Conservation (phyloP, 2,797 vertebrate species). For the Thalassophryne amazonica region DNA sequence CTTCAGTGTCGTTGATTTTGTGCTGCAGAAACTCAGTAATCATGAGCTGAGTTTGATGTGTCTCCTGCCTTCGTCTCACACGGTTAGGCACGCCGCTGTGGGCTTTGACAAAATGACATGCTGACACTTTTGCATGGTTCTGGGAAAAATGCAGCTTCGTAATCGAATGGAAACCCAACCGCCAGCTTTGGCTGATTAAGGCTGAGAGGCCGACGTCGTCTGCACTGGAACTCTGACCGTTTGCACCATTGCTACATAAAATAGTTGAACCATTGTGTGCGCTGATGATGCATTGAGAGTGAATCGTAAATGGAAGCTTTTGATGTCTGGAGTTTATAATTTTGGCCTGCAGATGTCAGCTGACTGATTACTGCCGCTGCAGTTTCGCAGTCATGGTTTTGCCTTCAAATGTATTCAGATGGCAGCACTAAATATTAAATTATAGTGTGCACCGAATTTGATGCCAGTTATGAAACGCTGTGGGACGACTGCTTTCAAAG, state of each 20-base stretch:
- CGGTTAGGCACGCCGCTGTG: background rate
- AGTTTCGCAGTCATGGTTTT: constrained; percentile 24
- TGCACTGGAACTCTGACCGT: constrained; percentile 11
- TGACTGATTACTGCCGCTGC: constrained; percentile 20
- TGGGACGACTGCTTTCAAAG: background rate
- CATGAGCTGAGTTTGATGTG: background rate
- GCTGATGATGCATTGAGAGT: constrained; percentile 23
- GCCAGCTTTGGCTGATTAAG: constrained; percentile 17
- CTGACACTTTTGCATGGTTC: constrained; percentile 18
- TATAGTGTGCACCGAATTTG: background rate
- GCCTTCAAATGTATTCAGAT: constrained; percentile 21
- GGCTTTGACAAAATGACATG: constrained; percentile 2
- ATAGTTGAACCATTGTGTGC: constrained; percentile 18
- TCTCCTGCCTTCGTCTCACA: background rate
- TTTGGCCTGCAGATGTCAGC: constrained; percentile 19
- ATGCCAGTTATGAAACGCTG: background rate
- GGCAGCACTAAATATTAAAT: constrained; percentile 25
- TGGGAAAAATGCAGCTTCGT: constrained; percentile 2
- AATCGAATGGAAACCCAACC: constrained; percentile 24
- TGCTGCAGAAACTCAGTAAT: background rate
- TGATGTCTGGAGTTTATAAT: constrained; percentile 44
- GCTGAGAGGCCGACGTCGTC: constrained; percentile 14
- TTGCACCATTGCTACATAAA: constrained; percentile 12
- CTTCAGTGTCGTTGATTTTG: too few species aligned
- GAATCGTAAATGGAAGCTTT: constrained; percentile 36